These are phyloP conservation scores for Tenodera sinensis DNA, from an alignment of 2,888 invertebrate genomes.

Conservation along the genomic window DNA sequence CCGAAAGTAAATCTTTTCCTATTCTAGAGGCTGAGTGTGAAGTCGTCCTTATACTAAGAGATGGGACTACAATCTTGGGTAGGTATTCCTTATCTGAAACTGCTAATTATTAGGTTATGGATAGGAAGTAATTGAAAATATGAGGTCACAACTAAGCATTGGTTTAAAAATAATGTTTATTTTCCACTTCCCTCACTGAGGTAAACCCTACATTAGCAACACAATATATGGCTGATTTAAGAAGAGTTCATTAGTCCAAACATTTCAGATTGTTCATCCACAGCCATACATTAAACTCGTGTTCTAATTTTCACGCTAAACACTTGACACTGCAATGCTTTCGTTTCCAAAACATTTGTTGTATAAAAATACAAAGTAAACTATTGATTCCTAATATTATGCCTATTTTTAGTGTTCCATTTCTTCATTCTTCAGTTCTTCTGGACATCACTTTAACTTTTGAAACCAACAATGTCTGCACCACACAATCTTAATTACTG, in stretches of 20 bases:
- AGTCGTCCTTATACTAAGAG: no score
- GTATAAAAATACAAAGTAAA: background rate
- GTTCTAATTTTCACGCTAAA: background rate
- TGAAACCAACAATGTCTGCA: background rate
- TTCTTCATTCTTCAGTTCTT: background rate
- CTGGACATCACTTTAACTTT: background rate
- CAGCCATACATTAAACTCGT: background rate
- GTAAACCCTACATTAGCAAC: background rate
- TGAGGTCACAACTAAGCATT: background rate
- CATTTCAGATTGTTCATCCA: background rate
- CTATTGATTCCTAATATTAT: background rate
- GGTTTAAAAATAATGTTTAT: background rate
- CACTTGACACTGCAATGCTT: background rate
- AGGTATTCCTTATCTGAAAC: no score
- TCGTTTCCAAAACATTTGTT: background rate
- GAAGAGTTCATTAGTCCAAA: background rate
- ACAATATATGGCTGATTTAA: background rate
- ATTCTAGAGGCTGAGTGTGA: no score
- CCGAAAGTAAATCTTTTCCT: no score
- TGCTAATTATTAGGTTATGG: background rate
- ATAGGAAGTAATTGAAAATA: background rate
- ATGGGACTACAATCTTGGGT: no score
- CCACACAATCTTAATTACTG: background rate
- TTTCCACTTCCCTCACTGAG: background rate
- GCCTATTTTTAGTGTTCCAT: background rate